Percentiles rank a stretch among this genome's conserved stretches.
Evolutionary conservation across 2,113 vertebrate species (phyloP).

Genomic region (Crotalus viridis): DNA sequence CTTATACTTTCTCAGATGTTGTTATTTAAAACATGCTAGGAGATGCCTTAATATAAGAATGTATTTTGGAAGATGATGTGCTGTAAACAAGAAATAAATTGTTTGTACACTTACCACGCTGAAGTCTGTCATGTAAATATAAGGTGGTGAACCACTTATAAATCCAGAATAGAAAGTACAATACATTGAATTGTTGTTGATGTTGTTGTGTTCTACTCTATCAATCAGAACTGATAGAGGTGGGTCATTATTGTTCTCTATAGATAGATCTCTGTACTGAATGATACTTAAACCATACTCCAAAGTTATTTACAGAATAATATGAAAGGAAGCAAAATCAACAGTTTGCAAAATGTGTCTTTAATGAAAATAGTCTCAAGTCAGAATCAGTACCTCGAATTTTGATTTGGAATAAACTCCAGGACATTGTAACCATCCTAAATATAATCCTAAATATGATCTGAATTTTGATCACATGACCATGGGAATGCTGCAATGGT

Average conservation of each 20-base stretch:
- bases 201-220: neutral
- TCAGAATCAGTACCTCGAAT: conserved; percentile 15
- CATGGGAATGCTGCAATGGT: too few species aligned
- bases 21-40: neutral
- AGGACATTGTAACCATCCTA: too few species aligned
- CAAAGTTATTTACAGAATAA: conserved; percentile 15
- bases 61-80: neutral
- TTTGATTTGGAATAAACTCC: conserved; percentile 3
- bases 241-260: conserved; percentile 19
- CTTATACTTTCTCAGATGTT: neutral
- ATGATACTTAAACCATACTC: neutral
- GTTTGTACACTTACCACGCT: neutral
- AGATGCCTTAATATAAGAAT: neutral
- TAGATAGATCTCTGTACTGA: neutral
- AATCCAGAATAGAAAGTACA: conserved; percentile 34
- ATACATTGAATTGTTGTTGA: neutral
- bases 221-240: conserved; percentile 23
- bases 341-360: neutral
- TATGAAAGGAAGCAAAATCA: neutral
- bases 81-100: neutral
- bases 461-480: too few species aligned
- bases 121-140: conserved; percentile 11
- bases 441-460: too few species aligned
- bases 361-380: conserved; percentile 13
- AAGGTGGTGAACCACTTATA: conserved; percentile 25